Evolutionary conservation across 2,113 vertebrate species (phyloP).

Genomic region (Oncorhynchus kisutch): DNA sequence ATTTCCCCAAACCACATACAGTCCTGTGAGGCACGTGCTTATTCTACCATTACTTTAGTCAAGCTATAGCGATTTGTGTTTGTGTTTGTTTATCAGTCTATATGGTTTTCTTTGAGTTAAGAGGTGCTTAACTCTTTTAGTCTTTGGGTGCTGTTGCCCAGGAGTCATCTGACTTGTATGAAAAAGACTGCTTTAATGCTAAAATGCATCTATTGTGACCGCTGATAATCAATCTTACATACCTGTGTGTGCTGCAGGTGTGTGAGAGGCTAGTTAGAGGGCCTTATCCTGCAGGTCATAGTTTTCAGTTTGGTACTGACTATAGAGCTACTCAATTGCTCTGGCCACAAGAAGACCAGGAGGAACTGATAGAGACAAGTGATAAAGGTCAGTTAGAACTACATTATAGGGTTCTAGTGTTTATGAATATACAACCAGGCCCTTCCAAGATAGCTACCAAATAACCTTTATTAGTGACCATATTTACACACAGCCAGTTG

Average conservation of each 20-base stretch:
- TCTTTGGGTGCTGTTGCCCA: no score
- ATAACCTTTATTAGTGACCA: no score
- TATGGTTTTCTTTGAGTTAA: background rate
- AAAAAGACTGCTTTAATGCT: no score
- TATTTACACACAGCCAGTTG: no score
- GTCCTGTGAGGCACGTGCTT: no score
- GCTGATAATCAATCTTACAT: no score
- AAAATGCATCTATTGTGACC: no score
- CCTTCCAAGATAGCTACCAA: no score
- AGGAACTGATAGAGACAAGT: constrained; percentile 83
- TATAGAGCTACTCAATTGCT: constrained; percentile 44
- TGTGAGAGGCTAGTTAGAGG: constrained; percentile 17
- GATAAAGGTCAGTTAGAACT: background rate
- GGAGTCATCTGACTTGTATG: no score
- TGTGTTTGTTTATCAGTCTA: background rate
- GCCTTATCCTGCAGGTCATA: constrained; percentile 5
- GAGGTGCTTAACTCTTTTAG: no score
- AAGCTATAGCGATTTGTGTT: background rate
- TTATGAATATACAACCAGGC: no score
- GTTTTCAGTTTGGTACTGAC: constrained; percentile 28
- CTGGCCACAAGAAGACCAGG: constrained; percentile 75
- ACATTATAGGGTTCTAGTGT: background rate
- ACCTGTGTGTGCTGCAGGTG: constrained; percentile 57
- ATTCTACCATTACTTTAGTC: background rate
- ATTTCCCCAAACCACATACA: background rate